A percentile compares a stretch with the other conserved stretches of the same genome.
Evolutionary conservation across 2,888 invertebrate species (phyloP).

Genomic region (Diploptera punctata): DNA sequence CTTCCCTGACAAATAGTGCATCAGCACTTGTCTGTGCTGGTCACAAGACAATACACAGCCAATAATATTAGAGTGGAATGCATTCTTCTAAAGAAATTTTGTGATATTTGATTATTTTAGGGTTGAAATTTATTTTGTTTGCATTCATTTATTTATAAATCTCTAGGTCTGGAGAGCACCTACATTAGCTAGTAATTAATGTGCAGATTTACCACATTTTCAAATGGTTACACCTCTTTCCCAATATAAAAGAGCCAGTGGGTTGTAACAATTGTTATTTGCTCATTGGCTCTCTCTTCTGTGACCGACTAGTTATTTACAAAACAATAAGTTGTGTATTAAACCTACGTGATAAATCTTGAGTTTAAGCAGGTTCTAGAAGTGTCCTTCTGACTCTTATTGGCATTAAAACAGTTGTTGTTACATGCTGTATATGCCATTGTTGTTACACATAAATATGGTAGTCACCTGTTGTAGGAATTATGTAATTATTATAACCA

Average conservation of each 20-base stretch:
- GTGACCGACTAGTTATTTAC: conserved; percentile 4
- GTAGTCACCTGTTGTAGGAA: conserved; percentile 41
- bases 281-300: conserved; percentile 3
- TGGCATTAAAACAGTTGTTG: conserved; percentile 37
- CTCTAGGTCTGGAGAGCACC: neutral
- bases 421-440: conserved; percentile 38
- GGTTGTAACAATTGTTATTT: neutral
- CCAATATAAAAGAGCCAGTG: neutral
- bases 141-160: neutral
- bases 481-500: conserved; percentile 38
- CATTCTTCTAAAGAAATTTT: neutral
- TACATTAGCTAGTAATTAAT: conserved; percentile 17
- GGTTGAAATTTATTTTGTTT: neutral
- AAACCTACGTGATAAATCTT: conserved; percentile 35
- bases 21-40: neutral
- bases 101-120: neutral
- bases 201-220: neutral
- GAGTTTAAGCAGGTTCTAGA: conserved; percentile 42
- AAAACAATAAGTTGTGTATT: conserved; percentile 34
- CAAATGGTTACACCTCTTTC: neutral
- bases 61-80: neutral
- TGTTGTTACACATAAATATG: conserved; percentile 38
- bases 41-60: neutral
- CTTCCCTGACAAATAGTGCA: too few species aligned
- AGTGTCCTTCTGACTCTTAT: conserved; percentile 42